Percentiles rank a stretch among this genome's conserved stretches.
phyloP scores from a whole-genome alignment of 2,888 invertebrate species.

The Megalurothrips usitatus region DNA sequence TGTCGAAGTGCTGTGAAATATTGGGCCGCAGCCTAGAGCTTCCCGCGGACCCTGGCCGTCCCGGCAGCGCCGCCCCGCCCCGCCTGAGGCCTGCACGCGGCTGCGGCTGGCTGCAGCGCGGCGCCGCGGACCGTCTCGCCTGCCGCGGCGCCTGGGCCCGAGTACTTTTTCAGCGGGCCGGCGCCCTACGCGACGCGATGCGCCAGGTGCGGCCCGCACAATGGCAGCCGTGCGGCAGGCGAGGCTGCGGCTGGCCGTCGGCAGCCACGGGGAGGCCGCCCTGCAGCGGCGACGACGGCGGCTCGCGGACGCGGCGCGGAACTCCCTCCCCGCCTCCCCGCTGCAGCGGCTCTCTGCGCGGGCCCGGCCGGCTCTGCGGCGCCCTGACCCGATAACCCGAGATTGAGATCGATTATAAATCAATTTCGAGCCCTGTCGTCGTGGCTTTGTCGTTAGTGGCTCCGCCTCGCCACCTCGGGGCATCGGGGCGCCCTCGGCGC shows the following conservation, averaged over 20 bases:
- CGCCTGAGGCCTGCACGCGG: neutral
- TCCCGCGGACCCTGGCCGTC: too few relatives aligned
- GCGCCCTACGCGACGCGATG: too few relatives aligned
- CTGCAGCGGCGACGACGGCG: neutral
- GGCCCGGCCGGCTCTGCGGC: neutral
- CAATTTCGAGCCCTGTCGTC: slow-evolving; percentile 11
- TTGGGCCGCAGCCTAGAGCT: neutral
- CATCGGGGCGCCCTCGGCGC: too few relatives aligned
- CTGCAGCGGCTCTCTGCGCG: neutral
- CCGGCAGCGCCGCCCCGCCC: too few relatives aligned
- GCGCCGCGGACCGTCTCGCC: too few relatives aligned
- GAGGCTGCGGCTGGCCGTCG: neutral
- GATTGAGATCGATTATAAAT: slow-evolving; percentile 24
- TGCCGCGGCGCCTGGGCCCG: too few relatives aligned
- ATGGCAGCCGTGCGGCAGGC: neutral
- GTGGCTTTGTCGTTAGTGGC: neutral
- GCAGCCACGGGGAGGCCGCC: neutral
- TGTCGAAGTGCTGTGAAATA: slow-evolving; percentile 20
- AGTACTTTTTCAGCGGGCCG: too few relatives aligned
- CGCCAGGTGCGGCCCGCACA: too few relatives aligned
- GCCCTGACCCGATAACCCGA: slow-evolving; percentile 9
- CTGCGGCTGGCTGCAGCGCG: neutral
- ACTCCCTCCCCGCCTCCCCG: neutral
- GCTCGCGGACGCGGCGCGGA: too few relatives aligned
- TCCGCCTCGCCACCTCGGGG: neutral